phyloP scores from a whole-genome alignment of 2,113 vertebrate genomes.

The Aleadryas rufinucha region DNA sequence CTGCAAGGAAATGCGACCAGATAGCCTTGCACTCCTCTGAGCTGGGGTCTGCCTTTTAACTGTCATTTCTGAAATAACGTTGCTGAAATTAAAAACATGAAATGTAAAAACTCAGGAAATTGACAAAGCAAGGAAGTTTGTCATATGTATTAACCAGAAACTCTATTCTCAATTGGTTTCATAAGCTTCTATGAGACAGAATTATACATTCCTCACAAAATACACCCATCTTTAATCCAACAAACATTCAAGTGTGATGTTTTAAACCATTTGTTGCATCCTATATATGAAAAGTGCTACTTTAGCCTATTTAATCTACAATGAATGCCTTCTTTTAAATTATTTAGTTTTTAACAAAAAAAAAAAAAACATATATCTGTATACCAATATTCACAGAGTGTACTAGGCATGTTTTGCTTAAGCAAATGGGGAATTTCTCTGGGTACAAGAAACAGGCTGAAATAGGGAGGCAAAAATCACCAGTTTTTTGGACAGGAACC shows the following conservation, averaged over 20 bases:
- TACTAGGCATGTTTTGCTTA: neutral
- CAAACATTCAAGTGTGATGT: neutral
- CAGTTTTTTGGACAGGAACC: neutral
- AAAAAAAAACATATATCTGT: neutral
- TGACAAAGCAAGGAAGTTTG: neutral
- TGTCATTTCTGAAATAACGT: constrained; percentile 85
- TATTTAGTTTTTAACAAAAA: neutral
- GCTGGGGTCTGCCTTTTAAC: constrained; percentile 61
- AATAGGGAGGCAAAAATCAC: neutral
- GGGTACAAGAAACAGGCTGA: neutral
- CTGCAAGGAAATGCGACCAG: constrained; percentile 66
- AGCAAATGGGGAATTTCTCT: neutral
- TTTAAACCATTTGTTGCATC: neutral
- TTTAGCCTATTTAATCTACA: neutral
- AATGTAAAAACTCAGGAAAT: neutral
- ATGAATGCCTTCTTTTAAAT: neutral
- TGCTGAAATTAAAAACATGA: constrained; percentile 67
- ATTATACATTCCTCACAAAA: neutral
- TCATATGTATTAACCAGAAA: neutral
- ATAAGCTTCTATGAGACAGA: neutral
- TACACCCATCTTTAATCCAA: neutral
- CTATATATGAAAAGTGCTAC: neutral
- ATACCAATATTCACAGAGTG: neutral
- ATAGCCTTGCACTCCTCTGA: neutral
- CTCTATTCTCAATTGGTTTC: neutral